These are phyloP conservation scores for Forbesichthys papilliferus DNA, from an alignment of 2,113 vertebrate genomes.

Conservation along the genomic window DNA sequence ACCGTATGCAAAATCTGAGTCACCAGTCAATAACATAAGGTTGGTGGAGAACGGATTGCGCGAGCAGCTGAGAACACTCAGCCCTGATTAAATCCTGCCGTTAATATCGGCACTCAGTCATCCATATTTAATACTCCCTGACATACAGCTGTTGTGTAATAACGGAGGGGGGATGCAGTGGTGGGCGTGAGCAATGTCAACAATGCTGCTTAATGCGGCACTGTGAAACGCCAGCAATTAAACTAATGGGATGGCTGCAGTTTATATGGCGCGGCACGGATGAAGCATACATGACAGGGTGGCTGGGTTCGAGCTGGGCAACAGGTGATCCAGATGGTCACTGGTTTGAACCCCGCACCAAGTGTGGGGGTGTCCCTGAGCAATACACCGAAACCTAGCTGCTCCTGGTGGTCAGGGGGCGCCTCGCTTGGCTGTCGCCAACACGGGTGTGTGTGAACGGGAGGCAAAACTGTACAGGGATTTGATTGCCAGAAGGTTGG, in stretches of 20 bases:
- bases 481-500: no score
- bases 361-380: no score
- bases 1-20: slow-evolving; percentile 11
- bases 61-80: slow-evolving; percentile 51
- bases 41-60: slow-evolving; percentile 38
- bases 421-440: no score
- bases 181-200: slow-evolving; percentile 41
- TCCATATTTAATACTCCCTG: slow-evolving; percentile 53
- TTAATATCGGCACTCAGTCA: slow-evolving; percentile 56
- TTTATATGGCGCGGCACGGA: slow-evolving; percentile 5
- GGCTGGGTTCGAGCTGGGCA: no score
- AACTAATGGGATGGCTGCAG: slow-evolving; percentile 39
- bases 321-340: no score
- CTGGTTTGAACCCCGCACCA: no score
- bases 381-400: no score
- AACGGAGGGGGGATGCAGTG: slow-evolving; percentile 34
- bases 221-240: slow-evolving; percentile 41
- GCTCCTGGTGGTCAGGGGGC: no score
- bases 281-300: background rate
- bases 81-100: slow-evolving; percentile 63
- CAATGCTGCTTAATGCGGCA: slow-evolving; percentile 32
- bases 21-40: slow-evolving; percentile 54
- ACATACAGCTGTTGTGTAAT: slow-evolving; percentile 60
- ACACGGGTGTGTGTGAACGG: no score
- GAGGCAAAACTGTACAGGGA: no score